Evolutionary conservation across 2,797 vertebrate genomes (phyloP), one percentile per base, ranked within the genome.

Genomic region (Fringilla coelebs): DNA sequence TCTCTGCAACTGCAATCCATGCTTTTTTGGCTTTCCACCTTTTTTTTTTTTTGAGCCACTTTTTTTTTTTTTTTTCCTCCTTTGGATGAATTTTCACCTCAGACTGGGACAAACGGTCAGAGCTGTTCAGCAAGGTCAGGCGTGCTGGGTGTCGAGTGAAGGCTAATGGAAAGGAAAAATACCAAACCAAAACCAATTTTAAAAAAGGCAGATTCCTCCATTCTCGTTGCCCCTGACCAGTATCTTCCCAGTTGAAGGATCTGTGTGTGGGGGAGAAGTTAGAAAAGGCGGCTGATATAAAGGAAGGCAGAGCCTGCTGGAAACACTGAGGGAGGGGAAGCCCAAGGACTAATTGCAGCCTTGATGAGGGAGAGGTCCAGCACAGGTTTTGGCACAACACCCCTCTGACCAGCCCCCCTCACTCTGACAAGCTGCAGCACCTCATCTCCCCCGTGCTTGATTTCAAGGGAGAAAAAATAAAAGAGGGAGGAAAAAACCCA

Each of bases 341-440:
- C 65, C 41, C 15, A 12, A 51, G 32, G 60, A 80, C 60, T 58
- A 63, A 80, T 77, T 67, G 66, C 45, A 83, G 80, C 84, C 89
- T 62, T 28, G 81, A 77, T 67, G 24, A 22, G 24, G 51, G 76
- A 88, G 74, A 95, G 52, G 58, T 51, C 49, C 67, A 83, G 67
- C 83, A 32, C 46, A 78, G 93, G 62, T 97, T 96, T 95, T 17
- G 93, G 97, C 97, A 97, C 97, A 97, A 96, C 51, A 63, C 29
- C 62, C 29, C 14, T 72, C 55, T 62, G 49, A 77, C 1, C 25
- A 68, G 61, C 46, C n/a, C 51, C 52, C 41, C 48, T 58, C 96
- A 94, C 97, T 98, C 97, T 98, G 98, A 98, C 97, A 97, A 97
- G 96, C 96, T 97, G 65, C 97, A 98, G 97, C 97, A 98, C 98